Evolutionary conservation across 2,797 vertebrate species (phyloP).

Genomic region (Emys orbicularis): DNA sequence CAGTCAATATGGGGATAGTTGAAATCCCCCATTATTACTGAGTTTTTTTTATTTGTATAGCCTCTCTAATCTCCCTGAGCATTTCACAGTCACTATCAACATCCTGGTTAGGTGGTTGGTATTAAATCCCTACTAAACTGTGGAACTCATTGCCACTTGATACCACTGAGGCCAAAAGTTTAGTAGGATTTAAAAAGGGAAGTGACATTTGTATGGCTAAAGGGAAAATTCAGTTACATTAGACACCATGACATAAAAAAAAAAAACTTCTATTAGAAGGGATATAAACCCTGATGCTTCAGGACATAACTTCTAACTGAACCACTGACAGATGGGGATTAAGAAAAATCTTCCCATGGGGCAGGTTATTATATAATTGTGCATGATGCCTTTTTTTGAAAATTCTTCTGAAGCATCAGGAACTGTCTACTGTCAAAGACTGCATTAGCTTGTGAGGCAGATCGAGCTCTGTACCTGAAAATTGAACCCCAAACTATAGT

Average conservation of each 20-base stretch:
- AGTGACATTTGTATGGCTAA: background rate
- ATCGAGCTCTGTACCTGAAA: background rate
- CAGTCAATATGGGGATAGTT: too few relatives aligned
- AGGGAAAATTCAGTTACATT: background rate
- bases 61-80: too few relatives aligned
- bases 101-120: too few relatives aligned
- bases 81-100: too few relatives aligned
- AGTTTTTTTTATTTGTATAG: too few relatives aligned
- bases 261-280: background rate
- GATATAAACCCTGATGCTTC: too few relatives aligned
- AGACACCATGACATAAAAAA: background rate
- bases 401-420: background rate
- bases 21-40: too few relatives aligned
- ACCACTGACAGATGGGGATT: background rate
- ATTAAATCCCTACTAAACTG: background rate
- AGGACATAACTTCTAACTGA: too few relatives aligned
- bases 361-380: background rate
- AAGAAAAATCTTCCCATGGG: background rate
- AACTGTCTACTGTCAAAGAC: background rate
- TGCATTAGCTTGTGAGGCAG: background rate
- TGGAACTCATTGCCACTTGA: background rate
- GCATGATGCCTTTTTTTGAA: background rate
- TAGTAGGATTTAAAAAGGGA: background rate
- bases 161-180: background rate
- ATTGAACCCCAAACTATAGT: background rate